These are phyloP conservation scores for Sebastiscus tertius DNA, from an alignment of 2,797 vertebrate species.

Conservation along the genomic window DNA sequence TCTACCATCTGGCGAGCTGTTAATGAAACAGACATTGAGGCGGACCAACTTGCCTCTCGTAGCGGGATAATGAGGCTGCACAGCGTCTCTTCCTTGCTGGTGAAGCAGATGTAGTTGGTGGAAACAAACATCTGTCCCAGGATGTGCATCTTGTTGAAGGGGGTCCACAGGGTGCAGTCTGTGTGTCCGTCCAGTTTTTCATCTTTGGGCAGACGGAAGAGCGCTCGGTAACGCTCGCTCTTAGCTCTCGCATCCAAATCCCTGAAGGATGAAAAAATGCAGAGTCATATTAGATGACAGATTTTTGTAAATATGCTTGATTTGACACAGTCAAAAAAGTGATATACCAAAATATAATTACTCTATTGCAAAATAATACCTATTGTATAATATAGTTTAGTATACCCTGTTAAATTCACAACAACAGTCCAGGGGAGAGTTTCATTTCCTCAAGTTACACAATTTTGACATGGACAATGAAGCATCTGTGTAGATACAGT, in stretches of 20 bases:
- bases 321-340: neutral
- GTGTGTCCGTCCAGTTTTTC: slow-evolving; percentile 98
- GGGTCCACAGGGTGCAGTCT: slow-evolving; percentile 97
- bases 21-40: neutral
- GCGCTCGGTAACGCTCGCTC: slow-evolving; percentile 92
- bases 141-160: slow-evolving; percentile 98
- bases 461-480: neutral
- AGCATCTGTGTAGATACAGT: neutral
- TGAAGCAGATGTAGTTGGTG: slow-evolving; percentile 99
- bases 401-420: neutral
- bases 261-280: slow-evolving; percentile 69
- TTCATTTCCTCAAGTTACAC: neutral
- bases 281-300: neutral
- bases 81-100: slow-evolving; percentile 94
- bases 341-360: neutral
- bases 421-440: neutral
- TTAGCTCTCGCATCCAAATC: slow-evolving; percentile 97
- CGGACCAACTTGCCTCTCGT: slow-evolving; percentile 85
- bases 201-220: slow-evolving; percentile 96
- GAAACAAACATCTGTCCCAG: slow-evolving; percentile 99
- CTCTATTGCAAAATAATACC: neutral
- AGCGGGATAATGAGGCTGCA: slow-evolving; percentile 98
- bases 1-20: neutral
- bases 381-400: neutral
- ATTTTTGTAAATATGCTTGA: neutral